Percentiles rank a stretch among this genome's conserved stretches.
Conservation (phyloP, 2,888 invertebrate species). For the Leucania comma region DNA sequence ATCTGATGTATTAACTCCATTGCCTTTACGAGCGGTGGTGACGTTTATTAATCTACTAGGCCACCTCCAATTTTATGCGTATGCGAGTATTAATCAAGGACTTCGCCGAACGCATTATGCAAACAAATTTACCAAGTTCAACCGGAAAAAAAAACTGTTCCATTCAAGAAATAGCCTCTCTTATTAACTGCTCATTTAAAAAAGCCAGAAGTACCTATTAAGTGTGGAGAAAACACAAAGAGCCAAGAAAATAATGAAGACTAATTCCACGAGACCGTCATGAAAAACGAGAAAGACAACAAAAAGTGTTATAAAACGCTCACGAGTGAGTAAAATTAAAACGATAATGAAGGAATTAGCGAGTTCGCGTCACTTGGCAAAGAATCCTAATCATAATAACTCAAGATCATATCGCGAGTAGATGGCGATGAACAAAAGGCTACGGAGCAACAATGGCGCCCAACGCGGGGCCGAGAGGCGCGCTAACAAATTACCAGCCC, state of each 20-base stretch:
- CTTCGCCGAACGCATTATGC: constrained; percentile 71
- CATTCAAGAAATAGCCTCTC: constrained; percentile 1
- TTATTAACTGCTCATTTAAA: constrained; percentile 5
- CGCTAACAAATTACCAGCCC: constrained; percentile 89
- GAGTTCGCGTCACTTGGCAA: constrained; percentile 87
- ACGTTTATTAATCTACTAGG: constrained; percentile 87
- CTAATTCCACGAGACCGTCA: constrained; percentile 43
- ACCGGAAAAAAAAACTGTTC: constrained; percentile 4
- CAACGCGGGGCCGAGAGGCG: constrained; percentile 83
- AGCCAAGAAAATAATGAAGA: constrained; percentile 49
- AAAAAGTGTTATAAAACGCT: constrained; percentile 71
- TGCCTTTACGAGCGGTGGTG: constrained; percentile 84
- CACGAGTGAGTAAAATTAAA: constrained; percentile 80
- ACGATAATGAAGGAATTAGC: constrained; percentile 88
- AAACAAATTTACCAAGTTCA: constrained; percentile 63
- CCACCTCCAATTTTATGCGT: constrained; percentile 76
- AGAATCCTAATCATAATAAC: constrained; percentile 91
- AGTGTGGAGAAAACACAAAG: constrained; percentile 38
- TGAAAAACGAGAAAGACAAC: constrained; percentile 59
- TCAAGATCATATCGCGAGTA: constrained; percentile 88
- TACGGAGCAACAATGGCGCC: constrained; percentile 87
- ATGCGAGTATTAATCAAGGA: constrained; percentile 79
- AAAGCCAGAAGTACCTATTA: constrained; percentile 15
- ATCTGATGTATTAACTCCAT: constrained; percentile 87
- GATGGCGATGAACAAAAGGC: constrained; percentile 90